Base-by-base conservation (phyloP, 2,888 invertebrate species). In the Aelia acuminata region DNA sequence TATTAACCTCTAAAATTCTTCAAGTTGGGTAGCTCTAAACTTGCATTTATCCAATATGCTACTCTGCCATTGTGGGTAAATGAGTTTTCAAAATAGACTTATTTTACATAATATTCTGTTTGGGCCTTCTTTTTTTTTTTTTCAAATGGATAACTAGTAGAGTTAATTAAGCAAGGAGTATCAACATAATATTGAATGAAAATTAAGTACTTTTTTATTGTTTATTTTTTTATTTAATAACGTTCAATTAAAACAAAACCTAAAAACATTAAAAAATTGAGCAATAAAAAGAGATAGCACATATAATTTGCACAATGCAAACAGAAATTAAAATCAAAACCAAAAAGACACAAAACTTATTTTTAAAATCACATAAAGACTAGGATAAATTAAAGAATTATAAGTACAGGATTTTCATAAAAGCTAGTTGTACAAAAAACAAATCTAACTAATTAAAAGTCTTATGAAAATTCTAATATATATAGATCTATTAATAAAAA, bases 401-500 rank as follows among this genome's bases (percentile, higher is more conserved):
- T 57, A 57, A 57, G n/a, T n/a, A 57, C 3, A 57, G n/a, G 53
- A 50, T n/a, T 53, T n/a, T 8, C 53, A n/a, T 53, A 53, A 22
- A 70, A 63, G 8, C 13, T 63, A 7, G 13, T 7, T 63, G 3
- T 26, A 63, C 11, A 75, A 39, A 8, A 20, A 35, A 70, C 0
- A 70, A 70, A 70, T 35, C 35, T 26, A 18, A 70, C 18, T 35
- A 35, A 1, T 39, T 43, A 47, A 80, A 47, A 11, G 10, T 22
- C 1, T 43, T 43, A 80, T 22, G 22, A 3, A 43, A 80, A 80
- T 15, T 80, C 35, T 80, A 80, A 80, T 43, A 80, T 80, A 80
- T 80, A 39, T 43, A 80, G 39, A 80, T 43, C 80, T 80, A 80
- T 80, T 43, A 80, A 80, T 22, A 80, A 80, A 80, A 80, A 80